A percentile compares a stretch with the other conserved stretches of the same genome.
phyloP scores from a whole-genome alignment of 2,888 invertebrate genomes.

The Cordilura impudica region DNA sequence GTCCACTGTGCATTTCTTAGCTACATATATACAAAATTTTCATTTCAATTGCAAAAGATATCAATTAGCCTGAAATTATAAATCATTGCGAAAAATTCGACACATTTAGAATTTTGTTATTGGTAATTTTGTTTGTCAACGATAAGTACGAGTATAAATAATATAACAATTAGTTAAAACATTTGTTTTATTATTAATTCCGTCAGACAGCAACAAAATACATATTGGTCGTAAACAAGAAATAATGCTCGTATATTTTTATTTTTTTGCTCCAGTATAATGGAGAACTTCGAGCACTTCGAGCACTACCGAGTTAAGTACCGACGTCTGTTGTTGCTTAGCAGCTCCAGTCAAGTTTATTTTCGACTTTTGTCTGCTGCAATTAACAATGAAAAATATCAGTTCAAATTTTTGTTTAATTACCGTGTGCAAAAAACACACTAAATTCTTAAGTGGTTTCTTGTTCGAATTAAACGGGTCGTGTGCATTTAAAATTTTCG shows the following conservation, averaged over 20 bases:
- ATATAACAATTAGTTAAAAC: background rate
- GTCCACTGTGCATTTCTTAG: too few relatives aligned
- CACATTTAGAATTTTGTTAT: too few relatives aligned
- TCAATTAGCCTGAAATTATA: too few relatives aligned
- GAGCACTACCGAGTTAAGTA: conserved; percentile 41
- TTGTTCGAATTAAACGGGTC: conserved; percentile 38
- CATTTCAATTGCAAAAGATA: too few relatives aligned
- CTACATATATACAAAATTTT: too few relatives aligned
- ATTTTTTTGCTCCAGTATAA: background rate
- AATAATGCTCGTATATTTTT: background rate
- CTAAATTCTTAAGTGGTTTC: conserved; percentile 19
- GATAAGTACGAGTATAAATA: background rate
- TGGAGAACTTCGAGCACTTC: conserved; percentile 42
- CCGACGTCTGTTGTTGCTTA: conserved; percentile 15
- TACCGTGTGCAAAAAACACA: conserved; percentile 45
- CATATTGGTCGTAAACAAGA: background rate
- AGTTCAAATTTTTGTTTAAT: background rate
- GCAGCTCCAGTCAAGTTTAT: conserved; percentile 20
- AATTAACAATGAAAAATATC: conserved; percentile 27
- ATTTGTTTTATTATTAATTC: background rate
- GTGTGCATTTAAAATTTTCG: conserved; percentile 6
- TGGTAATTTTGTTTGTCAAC: background rate
- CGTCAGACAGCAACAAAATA: background rate
- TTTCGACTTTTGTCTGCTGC: conserved; percentile 45
- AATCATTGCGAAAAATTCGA: too few relatives aligned